phyloP scores from a whole-genome alignment of 2,113 vertebrate species.

The Chaetodon trifascialis region DNA sequence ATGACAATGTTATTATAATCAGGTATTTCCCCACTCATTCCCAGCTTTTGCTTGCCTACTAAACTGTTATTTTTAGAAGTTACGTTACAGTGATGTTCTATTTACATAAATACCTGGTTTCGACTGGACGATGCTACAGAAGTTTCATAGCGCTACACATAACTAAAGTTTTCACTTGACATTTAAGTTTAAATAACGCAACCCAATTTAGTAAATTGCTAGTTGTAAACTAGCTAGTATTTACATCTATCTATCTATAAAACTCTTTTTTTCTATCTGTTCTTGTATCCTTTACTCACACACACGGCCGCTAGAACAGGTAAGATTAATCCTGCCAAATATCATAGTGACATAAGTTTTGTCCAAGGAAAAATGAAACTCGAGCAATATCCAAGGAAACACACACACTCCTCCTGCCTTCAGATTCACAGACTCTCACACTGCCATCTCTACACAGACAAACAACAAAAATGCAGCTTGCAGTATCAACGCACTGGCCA shows the following conservation, averaged over 20 bases:
- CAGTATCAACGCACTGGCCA: slow-evolving; percentile 13
- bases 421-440: background rate
- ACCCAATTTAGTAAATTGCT: too few species aligned
- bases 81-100: too few species aligned
- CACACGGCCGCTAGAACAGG: background rate
- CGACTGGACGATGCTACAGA: too few species aligned
- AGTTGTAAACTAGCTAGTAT: too few species aligned
- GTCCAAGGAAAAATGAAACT: background rate
- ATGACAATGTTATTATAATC: background rate
- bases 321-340: background rate
- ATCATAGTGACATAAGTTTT: background rate
- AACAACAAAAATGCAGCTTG: background rate
- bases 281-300: background rate
- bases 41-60: too few species aligned
- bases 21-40: background rate
- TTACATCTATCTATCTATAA: background rate
- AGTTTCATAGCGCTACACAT: too few species aligned
- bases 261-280: too few species aligned
- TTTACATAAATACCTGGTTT: too few species aligned
- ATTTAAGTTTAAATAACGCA: too few species aligned
- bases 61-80: too few species aligned
- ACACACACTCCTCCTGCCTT: background rate
- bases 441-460: background rate
- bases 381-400: background rate
- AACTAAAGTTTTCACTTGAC: too few species aligned